Base-by-base conservation (phyloP, 2,888 invertebrate species). In the Pheosia gnoma region DNA sequence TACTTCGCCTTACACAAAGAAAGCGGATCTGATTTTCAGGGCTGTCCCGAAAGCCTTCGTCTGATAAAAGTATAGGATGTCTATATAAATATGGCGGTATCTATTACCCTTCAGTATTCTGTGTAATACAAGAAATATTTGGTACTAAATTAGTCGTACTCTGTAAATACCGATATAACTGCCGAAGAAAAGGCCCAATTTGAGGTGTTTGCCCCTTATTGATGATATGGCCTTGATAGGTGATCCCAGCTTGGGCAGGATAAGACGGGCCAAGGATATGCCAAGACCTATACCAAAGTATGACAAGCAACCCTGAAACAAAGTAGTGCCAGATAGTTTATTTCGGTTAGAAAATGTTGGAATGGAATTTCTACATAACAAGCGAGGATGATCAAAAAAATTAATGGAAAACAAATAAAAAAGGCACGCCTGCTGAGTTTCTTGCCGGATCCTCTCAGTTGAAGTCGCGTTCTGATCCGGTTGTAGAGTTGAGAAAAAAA, bases 141-240 rank as follows among this genome's bases (percentile, higher is more conserved):
- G 45, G 72, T 56, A 67, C 72, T 76, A 80, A 80, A 83, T 75
- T 72, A 79, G 67, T 87, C 90, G 87, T 91, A 94, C 94, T 91
- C 93, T 91, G 84, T 94, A 94, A 86, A 94, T 94, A 90, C 93
- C 94, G 70, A 93, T 92, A 85, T 94, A 94, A 78, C 90, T 89
- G 78, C 91, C 88, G 80, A 93, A 91, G 83, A 94, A 94, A 60
- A 93, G 66, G 36, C 88, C 94, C 75, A 93, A 78, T 58, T 84
- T 89, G 66, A 93, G 87, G 66, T 94, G 90, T 55, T 82, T 85
- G n/a, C 80, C 68, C 63, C 87, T 79, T 54, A 93, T 81, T 0
- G 83, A 84, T 0, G 87, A 82, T 5, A 94, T 61, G 0, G 92
- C 93, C 64, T 77, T 86, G 1, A 88, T 13, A 0, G 94, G 94